phyloP scores from a whole-genome alignment of 2,113 vertebrate genomes.

The Arenaria interpres region DNA sequence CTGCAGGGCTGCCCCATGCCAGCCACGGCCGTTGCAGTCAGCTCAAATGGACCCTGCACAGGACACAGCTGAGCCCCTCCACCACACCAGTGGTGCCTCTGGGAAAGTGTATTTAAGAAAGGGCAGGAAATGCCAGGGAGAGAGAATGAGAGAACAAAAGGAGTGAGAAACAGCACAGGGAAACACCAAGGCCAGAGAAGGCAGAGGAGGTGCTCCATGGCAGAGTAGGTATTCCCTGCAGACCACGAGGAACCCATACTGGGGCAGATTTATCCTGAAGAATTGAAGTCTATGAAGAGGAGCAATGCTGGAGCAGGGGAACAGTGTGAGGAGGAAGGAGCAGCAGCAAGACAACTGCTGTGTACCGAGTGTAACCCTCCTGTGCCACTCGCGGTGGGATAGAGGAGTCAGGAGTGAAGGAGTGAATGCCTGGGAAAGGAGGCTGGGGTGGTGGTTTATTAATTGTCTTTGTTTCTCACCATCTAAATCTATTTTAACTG shows the following conservation, averaged over 20 bases:
- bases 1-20: neutral
- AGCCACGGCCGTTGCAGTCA: neutral
- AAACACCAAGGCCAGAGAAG: neutral
- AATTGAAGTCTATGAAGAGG: neutral
- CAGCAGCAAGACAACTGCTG: neutral
- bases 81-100: neutral
- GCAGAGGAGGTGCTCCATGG: neutral
- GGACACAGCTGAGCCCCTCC: neutral
- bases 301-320: neutral
- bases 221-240: neutral
- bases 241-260: neutral
- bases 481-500: neutral
- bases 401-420: neutral
- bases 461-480: neutral
- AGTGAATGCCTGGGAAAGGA: neutral
- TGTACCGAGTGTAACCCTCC: neutral
- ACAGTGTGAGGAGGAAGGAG: neutral
- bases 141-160: neutral
- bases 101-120: neutral
- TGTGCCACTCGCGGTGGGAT: rapidly evolving
- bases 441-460: neutral
- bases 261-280: neutral
- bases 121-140: neutral
- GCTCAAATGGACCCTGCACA: neutral
- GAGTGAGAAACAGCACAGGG: neutral